Evolutionary conservation across 2,113 vertebrate genomes (phyloP).

Genomic region (Pavo muticus): DNA sequence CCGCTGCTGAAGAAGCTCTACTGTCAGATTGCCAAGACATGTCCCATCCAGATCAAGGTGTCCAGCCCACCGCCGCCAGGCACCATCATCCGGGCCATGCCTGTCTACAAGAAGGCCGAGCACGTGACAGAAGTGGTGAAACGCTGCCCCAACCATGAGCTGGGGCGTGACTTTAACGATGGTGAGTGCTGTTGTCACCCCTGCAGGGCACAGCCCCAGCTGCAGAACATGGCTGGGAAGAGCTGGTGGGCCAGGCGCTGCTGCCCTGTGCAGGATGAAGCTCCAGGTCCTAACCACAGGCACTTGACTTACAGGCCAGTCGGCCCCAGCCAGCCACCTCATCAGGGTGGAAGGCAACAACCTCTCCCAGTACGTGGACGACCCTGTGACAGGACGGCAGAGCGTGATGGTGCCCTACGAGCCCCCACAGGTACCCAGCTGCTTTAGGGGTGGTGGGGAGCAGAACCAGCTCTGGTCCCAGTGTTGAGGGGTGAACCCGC

Average conservation of each 20-base stretch:
- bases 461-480: not conserved
- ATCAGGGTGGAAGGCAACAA: conserved; percentile 97
- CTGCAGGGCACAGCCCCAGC: too few relatives aligned
- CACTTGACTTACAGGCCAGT: conserved; percentile 83
- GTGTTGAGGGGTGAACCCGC: rapidly evolving
- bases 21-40: conserved; percentile 98
- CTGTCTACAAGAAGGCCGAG: conserved; percentile 97
- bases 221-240: not conserved
- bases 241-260: not conserved
- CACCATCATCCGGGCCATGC: conserved; percentile 95
- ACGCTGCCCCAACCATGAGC: conserved; percentile 97
- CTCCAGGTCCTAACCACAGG: not conserved
- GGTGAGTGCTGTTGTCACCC: conserved; percentile 76
- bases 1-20: conserved; percentile 97
- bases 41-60: conserved; percentile 97
- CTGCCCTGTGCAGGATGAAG: rapidly evolving
- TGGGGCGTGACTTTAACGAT: conserved; percentile 95
- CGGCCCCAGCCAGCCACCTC: conserved; percentile 94
- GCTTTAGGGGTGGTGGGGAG: rapidly evolving
- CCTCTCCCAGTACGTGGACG: conserved; percentile 93
- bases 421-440: conserved; percentile 87
- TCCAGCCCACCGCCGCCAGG: conserved; percentile 87
- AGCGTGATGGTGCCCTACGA: conserved; percentile 96
- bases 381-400: conserved; percentile 93
- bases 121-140: conserved; percentile 98